Evolutionary conservation across 2,797 vertebrate species (phyloP).

Genomic region (Clarias fuscus): DNA sequence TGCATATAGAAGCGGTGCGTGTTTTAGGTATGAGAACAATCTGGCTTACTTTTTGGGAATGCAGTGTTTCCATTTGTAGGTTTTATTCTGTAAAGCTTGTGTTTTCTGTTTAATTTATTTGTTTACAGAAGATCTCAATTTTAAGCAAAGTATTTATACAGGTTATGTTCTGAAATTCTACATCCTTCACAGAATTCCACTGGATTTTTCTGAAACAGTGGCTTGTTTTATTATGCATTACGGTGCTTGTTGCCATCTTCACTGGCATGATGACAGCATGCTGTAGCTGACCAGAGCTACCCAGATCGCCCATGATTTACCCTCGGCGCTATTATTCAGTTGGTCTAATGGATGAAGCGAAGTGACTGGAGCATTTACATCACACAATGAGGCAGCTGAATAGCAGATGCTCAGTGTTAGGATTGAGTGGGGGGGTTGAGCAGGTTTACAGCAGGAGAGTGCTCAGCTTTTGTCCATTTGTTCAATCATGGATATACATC

Average conservation of each 20-base stretch:
- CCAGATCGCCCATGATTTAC: neutral
- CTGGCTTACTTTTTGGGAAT: no score
- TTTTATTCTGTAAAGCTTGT: neutral
- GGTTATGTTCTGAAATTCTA: neutral
- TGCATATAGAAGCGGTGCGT: no score
- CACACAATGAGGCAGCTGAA: no score
- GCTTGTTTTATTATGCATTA: no score
- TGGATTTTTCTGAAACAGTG: neutral
- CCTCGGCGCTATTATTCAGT: neutral
- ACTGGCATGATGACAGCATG: neutral
- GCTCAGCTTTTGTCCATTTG: no score
- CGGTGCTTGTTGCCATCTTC: neutral
- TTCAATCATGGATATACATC: no score
- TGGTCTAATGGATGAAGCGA: neutral
- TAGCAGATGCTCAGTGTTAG: no score
- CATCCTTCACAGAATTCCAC: neutral
- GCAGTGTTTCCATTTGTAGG: neutral
- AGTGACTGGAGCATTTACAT: neutral
- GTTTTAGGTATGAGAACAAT: no score
- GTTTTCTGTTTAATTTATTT: neutral
- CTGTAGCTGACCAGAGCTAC: neutral
- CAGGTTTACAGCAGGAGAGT: no score
- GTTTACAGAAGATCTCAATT: neutral
- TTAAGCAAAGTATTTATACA: neutral
- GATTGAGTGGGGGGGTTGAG: no score